Percentiles rank a stretch among this genome's conserved stretches.
These are phyloP conservation scores for Leptopterna dolabrata DNA, from an alignment of 2,888 invertebrate genomes.

Conservation along the genomic window DNA sequence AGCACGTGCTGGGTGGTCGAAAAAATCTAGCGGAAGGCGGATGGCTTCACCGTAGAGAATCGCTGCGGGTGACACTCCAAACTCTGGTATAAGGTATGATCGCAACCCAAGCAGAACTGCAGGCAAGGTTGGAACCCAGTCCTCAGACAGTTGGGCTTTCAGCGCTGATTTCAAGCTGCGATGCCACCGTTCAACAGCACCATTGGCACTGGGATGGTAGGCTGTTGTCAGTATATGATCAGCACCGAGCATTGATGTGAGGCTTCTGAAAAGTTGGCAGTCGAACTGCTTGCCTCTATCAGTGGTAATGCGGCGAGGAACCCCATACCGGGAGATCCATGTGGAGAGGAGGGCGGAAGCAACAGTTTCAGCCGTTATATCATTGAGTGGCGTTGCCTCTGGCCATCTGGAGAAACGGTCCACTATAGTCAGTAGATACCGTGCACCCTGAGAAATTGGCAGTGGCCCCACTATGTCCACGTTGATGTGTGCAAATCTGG, in stretches of 20 bases:
- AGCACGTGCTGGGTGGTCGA: background rate
- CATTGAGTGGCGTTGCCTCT: conserved; percentile 65
- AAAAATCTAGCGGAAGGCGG: conserved; percentile 64
- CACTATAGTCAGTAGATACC: conserved; percentile 65
- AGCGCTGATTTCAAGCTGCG: conserved; percentile 66
- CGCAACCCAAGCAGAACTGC: conserved; percentile 65
- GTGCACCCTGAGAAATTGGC: conserved; percentile 50
- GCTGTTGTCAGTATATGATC: background rate
- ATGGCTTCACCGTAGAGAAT: conserved; percentile 64
- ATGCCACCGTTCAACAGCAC: conserved; percentile 65
- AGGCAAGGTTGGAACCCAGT: conserved; percentile 65
- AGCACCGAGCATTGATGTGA: background rate
- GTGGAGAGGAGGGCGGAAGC: conserved; percentile 58
- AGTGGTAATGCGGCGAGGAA: background rate
- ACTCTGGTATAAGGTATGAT: conserved; percentile 64
- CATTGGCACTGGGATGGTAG: background rate
- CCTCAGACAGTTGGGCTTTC: conserved; percentile 47
- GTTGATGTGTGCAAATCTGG: background rate
- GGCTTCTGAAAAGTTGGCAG: background rate
- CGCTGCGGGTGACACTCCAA: conserved; percentile 64
- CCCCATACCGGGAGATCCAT: background rate
- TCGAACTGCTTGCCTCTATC: background rate
- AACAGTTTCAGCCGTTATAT: conserved; percentile 66
- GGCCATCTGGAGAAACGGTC: conserved; percentile 66
- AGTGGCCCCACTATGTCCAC: conserved; percentile 17